These are phyloP conservation scores for Oscheius sp. DNA, from an alignment of 2,888 invertebrate species.

Conservation along the genomic window DNA sequence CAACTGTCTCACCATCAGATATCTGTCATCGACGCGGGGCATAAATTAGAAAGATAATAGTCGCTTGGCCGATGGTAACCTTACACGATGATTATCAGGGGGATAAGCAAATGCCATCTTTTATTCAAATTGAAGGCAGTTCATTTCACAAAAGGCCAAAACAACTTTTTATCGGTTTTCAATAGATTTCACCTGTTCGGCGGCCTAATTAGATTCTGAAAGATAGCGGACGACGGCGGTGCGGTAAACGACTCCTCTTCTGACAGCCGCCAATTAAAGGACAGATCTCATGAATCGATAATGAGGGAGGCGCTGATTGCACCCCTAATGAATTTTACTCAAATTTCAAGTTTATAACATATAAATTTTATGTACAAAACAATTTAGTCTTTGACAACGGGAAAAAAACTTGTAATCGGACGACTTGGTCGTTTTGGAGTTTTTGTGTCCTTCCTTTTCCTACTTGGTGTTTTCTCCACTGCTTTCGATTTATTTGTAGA, in stretches of 20 bases:
- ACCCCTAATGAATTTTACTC: neutral
- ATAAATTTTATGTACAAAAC: neutral
- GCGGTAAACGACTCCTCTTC: constrained; percentile 36
- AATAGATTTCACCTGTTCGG: constrained; percentile 29
- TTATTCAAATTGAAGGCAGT: no score
- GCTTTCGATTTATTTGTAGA: neutral
- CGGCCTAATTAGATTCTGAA: constrained; percentile 36
- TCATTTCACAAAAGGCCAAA: neutral
- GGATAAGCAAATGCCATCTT: neutral
- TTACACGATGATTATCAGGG: no score
- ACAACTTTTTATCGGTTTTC: constrained; percentile 8
- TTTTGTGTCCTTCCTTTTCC: neutral
- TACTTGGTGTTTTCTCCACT: neutral
- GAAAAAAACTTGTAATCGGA: constrained; percentile 20
- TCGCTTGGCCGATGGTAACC: no score
- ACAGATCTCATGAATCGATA: constrained; percentile 39
- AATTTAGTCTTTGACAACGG: neutral
- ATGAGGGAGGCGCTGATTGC: constrained; percentile 26
- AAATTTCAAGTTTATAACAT: no score
- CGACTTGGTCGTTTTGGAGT: neutral
- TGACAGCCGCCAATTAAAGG: constrained; percentile 25
- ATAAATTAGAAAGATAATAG: no score
- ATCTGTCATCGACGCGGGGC: no score
- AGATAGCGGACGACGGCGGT: constrained; percentile 21
- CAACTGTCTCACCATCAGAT: no score